phyloP scores from a whole-genome alignment of 2,113 vertebrate species.

The Dasypus novemcinctus region DNA sequence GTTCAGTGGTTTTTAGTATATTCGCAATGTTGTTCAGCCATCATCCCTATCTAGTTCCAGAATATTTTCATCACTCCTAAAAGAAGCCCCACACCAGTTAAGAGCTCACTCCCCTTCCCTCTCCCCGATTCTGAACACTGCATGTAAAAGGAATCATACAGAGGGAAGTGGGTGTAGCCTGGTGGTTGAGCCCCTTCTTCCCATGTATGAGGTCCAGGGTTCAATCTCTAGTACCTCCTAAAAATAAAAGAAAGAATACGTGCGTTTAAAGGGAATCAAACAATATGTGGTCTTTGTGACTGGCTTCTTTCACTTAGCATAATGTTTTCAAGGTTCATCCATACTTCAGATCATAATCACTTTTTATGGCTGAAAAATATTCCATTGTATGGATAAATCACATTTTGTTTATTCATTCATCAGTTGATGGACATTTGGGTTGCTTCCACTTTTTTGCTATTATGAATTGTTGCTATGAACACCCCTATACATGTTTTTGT shows the following conservation, averaged over 20 bases:
- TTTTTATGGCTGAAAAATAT: not conserved
- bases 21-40: not conserved
- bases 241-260: too few species aligned
- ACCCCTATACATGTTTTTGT: not conserved
- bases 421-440: too few species aligned
- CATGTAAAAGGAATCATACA: not conserved
- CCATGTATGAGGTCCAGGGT: too few species aligned
- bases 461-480: not conserved
- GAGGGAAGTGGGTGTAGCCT: too few species aligned
- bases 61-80: not conserved
- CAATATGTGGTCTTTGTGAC: not conserved
- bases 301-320: not conserved
- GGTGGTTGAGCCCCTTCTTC: too few species aligned
- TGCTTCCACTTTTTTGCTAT: not conserved
- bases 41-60: not conserved
- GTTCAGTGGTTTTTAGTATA: not conserved
- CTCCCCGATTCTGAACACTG: not conserved
- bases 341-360: not conserved
- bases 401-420: not conserved
- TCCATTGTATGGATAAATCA: accelerated
- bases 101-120: not conserved
- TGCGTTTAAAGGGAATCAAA: too few species aligned
- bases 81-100: not conserved
- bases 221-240: too few species aligned
- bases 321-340: not conserved